Evolutionary conservation across 2,797 vertebrate species (phyloP), one percentile per base, ranked within the genome.

Genomic region (Hybognathus amarus): DNA sequence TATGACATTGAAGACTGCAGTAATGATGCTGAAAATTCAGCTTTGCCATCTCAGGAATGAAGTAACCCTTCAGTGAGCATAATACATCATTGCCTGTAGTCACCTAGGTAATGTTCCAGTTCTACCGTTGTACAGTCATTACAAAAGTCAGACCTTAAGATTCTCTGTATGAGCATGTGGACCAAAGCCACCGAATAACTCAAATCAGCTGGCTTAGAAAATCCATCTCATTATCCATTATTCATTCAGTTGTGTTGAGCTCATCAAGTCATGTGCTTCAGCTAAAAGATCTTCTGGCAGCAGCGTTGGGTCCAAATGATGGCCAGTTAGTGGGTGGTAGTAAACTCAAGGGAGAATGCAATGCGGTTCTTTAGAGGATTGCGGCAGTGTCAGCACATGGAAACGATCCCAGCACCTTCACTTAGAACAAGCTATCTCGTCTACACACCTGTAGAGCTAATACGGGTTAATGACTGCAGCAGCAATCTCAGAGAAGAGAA

Each of bases 271-370:
- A 38, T 33, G 68, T 73, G 77, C 38, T 64, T 79, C 63, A 50
- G 36, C 77, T 74, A 79, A 79, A 73, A 71, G 83, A 56, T 64
- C 64, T 61, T 13, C 70, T 79, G 67, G 74, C 83, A 78, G 40
- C 42, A 67, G 17, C 10, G 42, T 42, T 13, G n/a, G 45, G 20
- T 64, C 22, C 45, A 67, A 66, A 67, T 5, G 42, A 20, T 20
- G 52, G 52, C 22, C 70, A 75, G n/a, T 82, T 66, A 82, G 70
- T 27, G 80, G 79, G 8, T 56, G 18, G 67, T 71, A 22, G 24
- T 56, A 17, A 45, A 45, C 79, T 81, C 54, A n/a, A 63, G 54
- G 40, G 80, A 74, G 22, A 64, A 13, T 73, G 10, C 38, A 20
- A 45, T 64, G 69, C 70, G 38, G 61, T 63, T 73, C 42, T 81